Evolutionary conservation across 2,797 vertebrate genomes (phyloP).

Genomic region (Oreonectes daqikongensis): DNA sequence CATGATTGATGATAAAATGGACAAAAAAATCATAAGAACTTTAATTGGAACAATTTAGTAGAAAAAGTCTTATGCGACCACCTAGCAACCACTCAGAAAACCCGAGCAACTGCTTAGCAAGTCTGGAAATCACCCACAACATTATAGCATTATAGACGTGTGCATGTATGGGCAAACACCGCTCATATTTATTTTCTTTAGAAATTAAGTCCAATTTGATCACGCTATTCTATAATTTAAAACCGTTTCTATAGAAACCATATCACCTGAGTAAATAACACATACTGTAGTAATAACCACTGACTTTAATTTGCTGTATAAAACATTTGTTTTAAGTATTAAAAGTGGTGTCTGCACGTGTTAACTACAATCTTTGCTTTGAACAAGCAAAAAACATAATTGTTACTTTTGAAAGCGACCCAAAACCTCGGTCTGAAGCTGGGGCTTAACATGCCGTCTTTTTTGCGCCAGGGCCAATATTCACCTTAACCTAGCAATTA

Average conservation of each 20-base stretch:
- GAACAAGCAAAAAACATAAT: conserved; percentile 62
- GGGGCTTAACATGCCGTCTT: conserved; percentile 70
- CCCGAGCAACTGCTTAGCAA: not conserved
- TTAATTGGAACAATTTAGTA: too few relatives aligned
- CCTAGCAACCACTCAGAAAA: not conserved
- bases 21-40: too few relatives aligned
- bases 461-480: conserved; percentile 73
- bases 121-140: not conserved
- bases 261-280: conserved; percentile 60
- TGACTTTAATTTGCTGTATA: conserved; percentile 64
- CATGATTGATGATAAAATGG: not conserved
- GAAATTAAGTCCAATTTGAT: not conserved
- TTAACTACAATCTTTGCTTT: conserved; percentile 61
- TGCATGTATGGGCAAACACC: not conserved
- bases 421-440: conserved; percentile 46
- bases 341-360: conserved; percentile 66
- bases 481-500: conserved; percentile 76
- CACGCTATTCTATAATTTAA: not conserved
- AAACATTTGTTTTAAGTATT: conserved; percentile 31
- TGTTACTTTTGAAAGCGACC: conserved; percentile 66
- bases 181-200: too few relatives aligned
- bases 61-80: not conserved
- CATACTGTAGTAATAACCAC: conserved; percentile 56
- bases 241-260: conserved; percentile 38
- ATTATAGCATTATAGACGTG: not conserved